Conservation (phyloP, 2,113 vertebrate genomes). For the Piprites chloris region DNA sequence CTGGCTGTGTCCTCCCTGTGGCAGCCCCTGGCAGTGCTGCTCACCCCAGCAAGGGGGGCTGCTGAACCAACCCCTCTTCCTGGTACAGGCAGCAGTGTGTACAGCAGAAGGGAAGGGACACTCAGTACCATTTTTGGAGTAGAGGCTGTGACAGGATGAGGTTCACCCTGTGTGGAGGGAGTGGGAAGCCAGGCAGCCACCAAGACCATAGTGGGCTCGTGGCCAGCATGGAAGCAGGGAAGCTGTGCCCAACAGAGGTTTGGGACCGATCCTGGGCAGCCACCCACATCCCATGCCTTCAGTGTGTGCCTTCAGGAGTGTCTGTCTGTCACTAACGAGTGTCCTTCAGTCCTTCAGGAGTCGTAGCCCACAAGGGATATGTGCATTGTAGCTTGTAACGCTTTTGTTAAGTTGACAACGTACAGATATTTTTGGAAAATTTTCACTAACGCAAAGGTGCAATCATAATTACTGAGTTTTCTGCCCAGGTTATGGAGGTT, state of each 20-base stretch:
- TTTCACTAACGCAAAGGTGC: not conserved
- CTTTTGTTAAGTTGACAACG: rapidly evolving
- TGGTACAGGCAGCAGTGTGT: rapidly evolving
- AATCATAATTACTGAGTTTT: not conserved
- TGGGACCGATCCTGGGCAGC: not conserved
- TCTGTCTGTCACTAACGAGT: not conserved
- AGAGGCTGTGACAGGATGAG: not conserved
- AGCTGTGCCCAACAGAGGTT: not conserved
- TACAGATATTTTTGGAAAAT: not conserved
- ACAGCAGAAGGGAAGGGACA: not conserved
- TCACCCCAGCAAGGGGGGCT: not conserved
- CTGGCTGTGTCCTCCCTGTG: not conserved
- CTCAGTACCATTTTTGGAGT: not conserved
- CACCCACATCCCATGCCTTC: rapidly evolving
- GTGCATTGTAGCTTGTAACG: rapidly evolving
- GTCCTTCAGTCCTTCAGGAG: not conserved
- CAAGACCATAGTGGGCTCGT: not conserved
- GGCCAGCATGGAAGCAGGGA: rapidly evolving
- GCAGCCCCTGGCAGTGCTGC: not conserved
- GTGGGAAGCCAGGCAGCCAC: not conserved
- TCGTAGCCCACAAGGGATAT: rapidly evolving
- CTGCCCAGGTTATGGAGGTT: not conserved
- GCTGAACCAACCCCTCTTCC: too few species aligned
- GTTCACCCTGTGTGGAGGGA: rapidly evolving
- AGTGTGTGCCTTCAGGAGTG: too few species aligned